Conservation (phyloP, 92 coral and sea anemone genomes). For the Virgularia gustaviana region DNA sequence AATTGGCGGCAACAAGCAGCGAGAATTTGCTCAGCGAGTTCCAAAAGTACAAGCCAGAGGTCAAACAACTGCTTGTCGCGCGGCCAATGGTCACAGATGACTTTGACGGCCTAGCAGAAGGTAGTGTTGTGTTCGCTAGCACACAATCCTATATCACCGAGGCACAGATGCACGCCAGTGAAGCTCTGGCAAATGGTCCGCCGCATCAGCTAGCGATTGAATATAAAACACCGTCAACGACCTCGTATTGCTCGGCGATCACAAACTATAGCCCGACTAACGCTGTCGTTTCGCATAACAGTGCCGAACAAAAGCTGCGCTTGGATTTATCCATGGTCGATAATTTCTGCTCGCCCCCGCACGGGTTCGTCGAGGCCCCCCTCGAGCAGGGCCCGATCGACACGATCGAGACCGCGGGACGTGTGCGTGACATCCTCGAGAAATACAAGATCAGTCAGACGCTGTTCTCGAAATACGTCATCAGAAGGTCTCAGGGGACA, state of each 20-base stretch:
- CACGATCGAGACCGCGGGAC: conserved; percentile 29
- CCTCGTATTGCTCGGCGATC: conserved; percentile 10
- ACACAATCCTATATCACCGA: not conserved
- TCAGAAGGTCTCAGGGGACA: conserved; percentile 34
- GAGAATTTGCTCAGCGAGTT: conserved; percentile 29
- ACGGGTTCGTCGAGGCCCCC: conserved; percentile 25
- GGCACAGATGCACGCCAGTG: conserved; percentile 6
- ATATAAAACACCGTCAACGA: not conserved
- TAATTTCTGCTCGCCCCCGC: conserved; percentile 33
- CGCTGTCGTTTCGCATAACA: no score
- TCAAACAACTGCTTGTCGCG: conserved; percentile 24
- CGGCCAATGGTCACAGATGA: conserved; percentile 26
- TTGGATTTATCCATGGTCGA: conserved; percentile 30
- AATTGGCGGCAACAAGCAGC: conserved; percentile 22
- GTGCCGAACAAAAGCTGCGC: not conserved
- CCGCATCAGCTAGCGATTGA: not conserved
- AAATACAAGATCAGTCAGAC: conserved; percentile 37
- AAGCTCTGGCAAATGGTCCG: not conserved
- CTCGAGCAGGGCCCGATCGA: conserved; percentile 19
- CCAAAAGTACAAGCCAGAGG: conserved; percentile 36
- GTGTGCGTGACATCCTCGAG: conserved; percentile 33
- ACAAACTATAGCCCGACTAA: not conserved
- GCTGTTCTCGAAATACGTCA: conserved; percentile 31
- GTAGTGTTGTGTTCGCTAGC: conserved; percentile 33
- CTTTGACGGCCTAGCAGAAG: conserved; percentile 22